Evolutionary conservation across 1,140 invertebrate genomes (phyloP), one percentile per base, ranked within the genome.

Genomic region (Drosophila triauraria): DNA sequence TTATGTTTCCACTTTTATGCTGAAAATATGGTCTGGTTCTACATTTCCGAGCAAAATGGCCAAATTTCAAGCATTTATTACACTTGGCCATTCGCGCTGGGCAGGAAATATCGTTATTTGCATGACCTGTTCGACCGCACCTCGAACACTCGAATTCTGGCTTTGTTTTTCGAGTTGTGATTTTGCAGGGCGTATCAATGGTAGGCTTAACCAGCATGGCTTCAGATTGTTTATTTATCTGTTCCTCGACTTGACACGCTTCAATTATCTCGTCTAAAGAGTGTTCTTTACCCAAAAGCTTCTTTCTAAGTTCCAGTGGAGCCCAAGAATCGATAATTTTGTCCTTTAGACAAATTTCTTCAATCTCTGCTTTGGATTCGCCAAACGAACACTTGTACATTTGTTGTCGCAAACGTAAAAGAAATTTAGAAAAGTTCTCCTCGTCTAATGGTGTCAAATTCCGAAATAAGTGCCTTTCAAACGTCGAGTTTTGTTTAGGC

Each of bases 321-420:
- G 61, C 44, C 54, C 59, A 64, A 4, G 20, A n/a, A 9, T 51
- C 61, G 0, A 62, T 27, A 9, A 62, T 50, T 46, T 69, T 44
- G 46, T 48, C 7, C 20, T 9, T 57, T 17, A n/a, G 40, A n/a
- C 43, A 12, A 20, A 12, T 46, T 46, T 10, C 9, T 5, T 20
- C 9, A 9, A 46, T 51, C 13, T 42, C 42, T 15, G 17, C 17
- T 40, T 58, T 68, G 8, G 57, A 43, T 23, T 57, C 2, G 25
- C 65, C 48, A 44, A 60, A 69, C 0, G 17, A 23, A 35, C 40
- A 46, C 5, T 44, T 69, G 3, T 44, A 42, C 15, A 60, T 44
- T 10, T 61, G 48, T 42, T 57, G 25, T 53, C 27, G n/a, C n/a
- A 57, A 13, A 4, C 23, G 54, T 30, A 17, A 4, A 43, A 57